These are phyloP conservation scores for Macrophya annulata DNA, from an alignment of 2,888 invertebrate species.

Conservation along the genomic window DNA sequence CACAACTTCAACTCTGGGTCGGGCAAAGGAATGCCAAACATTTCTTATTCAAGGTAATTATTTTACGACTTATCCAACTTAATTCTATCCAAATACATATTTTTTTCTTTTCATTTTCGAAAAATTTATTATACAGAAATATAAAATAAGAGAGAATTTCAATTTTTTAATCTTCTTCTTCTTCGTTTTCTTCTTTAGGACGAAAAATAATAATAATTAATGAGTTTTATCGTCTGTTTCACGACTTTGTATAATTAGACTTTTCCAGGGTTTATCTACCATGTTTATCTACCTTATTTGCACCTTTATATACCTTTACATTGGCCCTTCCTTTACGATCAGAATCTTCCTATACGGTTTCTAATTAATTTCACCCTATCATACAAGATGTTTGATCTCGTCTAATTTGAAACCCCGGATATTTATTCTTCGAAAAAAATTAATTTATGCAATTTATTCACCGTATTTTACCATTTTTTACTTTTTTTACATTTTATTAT, in stretches of 20 bases:
- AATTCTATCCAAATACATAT: background rate
- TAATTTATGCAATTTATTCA: too few relatives aligned
- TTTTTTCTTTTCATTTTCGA: background rate
- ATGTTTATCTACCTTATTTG: background rate
- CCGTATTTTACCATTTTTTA: too few relatives aligned
- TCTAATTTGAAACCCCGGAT: background rate
- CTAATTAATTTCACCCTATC: background rate
- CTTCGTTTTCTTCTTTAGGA: background rate
- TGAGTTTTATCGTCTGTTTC: background rate
- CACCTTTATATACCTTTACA: conserved; percentile 3
- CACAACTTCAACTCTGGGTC: conserved; percentile 90
- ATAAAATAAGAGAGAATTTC: background rate
- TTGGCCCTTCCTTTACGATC: background rate
- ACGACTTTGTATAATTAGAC: background rate
- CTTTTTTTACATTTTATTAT: background rate
- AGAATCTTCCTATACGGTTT: background rate
- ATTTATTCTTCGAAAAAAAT: too few relatives aligned
- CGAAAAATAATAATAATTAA: conserved; percentile 5
- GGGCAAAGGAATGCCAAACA: conserved; percentile 93
- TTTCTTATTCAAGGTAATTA: conserved; percentile 91
- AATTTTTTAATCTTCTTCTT: background rate
- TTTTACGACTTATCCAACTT: background rate
- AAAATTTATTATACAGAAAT: too few relatives aligned
- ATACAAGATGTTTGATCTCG: background rate
- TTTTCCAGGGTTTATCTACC: background rate